Percentiles rank a stretch among this genome's conserved stretches.
Conservation (phyloP, 2,888 invertebrate genomes). For the Volucella bombylans region DNA sequence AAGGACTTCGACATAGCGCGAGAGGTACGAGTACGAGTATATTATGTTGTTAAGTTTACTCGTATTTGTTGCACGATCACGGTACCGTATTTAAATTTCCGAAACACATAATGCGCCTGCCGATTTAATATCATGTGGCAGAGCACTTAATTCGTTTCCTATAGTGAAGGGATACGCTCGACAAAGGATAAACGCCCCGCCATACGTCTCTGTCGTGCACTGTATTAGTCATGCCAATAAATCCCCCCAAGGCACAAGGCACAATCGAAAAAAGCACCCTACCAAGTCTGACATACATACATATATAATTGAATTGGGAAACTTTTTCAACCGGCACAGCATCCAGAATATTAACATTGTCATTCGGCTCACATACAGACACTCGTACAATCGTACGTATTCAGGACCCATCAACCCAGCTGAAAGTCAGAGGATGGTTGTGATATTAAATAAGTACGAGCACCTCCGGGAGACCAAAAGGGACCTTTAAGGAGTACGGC, state of each 20-base stretch:
- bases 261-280: too few relatives aligned
- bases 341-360: constrained; percentile 50
- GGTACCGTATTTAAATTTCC: constrained; percentile 57
- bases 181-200: constrained; percentile 20
- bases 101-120: constrained; percentile 39
- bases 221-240: constrained; percentile 56
- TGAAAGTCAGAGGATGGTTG: background rate
- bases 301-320: constrained; percentile 64
- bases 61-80: constrained; percentile 57
- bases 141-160: constrained; percentile 57
- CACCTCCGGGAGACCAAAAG: constrained; percentile 39
- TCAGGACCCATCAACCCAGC: constrained; percentile 8
- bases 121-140: constrained; percentile 42
- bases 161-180: constrained; percentile 44
- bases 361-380: constrained; percentile 50
- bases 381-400: background rate
- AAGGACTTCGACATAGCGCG: background rate
- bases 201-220: constrained; percentile 6
- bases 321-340: constrained; percentile 49
- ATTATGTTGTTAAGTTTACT: constrained; percentile 58
- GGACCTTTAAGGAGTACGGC: constrained; percentile 32
- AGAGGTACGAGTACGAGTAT: too few relatives aligned
- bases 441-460: constrained; percentile 36
- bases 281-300: background rate
- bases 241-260: constrained; percentile 16